phyloP scores from a whole-genome alignment of 2,888 invertebrate genomes.

The Anthophora plumipes region DNA sequence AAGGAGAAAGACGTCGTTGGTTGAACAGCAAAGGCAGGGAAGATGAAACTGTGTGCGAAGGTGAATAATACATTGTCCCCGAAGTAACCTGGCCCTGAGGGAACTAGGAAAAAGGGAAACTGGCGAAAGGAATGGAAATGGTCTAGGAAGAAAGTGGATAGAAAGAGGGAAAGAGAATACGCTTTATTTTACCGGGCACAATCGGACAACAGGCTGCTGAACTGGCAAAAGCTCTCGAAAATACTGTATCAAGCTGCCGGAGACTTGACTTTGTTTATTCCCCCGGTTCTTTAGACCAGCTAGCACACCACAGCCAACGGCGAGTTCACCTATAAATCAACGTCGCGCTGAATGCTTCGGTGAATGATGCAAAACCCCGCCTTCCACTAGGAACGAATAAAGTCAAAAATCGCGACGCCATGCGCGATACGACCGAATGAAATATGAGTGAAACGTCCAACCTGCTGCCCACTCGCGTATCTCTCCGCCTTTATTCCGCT shows the following conservation, averaged over 20 bases:
- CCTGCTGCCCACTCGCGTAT: background rate
- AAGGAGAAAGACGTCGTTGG: background rate
- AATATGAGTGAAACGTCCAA: background rate
- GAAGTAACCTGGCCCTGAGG: background rate
- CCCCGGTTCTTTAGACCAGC: slow-evolving; percentile 22
- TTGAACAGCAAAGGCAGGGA: background rate
- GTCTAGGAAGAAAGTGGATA: slow-evolving; percentile 5
- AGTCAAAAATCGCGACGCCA: slow-evolving; percentile 28
- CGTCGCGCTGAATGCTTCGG: slow-evolving; percentile 45
- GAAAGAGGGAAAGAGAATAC: slow-evolving; percentile 26
- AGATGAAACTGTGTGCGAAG: background rate
- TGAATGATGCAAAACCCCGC: slow-evolving; percentile 36
- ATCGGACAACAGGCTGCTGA: slow-evolving; percentile 64
- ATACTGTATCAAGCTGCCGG: slow-evolving; percentile 65
- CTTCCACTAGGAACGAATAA: background rate
- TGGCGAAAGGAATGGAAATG: background rate
- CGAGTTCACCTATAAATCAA: slow-evolving; percentile 61
- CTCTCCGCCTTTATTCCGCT: background rate
- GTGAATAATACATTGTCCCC: slow-evolving; percentile 47
- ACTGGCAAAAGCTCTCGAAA: slow-evolving; percentile 67
- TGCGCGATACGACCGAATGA: background rate
- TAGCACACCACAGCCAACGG: background rate
- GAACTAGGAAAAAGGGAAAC: background rate
- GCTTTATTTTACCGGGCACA: slow-evolving; percentile 64
- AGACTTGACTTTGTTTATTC: slow-evolving; percentile 66